Evolutionary conservation across 2,888 invertebrate species (phyloP).

Genomic region (Aquatica leii): DNA sequence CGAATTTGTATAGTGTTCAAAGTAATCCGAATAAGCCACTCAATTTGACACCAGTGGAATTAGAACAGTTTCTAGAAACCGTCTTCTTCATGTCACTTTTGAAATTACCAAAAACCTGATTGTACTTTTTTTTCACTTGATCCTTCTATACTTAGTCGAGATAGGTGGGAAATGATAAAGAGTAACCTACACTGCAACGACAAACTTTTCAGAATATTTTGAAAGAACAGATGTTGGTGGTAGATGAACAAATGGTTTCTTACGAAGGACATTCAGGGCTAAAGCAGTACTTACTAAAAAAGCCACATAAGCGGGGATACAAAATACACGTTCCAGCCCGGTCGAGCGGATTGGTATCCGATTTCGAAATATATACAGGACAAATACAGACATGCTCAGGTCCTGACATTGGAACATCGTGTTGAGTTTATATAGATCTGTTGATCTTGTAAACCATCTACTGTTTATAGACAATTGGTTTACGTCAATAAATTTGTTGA

Average conservation of each 20-base stretch:
- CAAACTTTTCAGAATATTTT: no score
- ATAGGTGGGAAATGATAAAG: conserved; percentile 17
- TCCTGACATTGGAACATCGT: no score
- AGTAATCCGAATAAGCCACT: conserved; percentile 12
- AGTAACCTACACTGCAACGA: no score
- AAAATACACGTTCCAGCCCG: background rate
- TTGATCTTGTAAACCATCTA: no score
- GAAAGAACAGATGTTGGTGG: conserved; percentile 8
- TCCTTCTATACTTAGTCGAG: conserved; percentile 2
- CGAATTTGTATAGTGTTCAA: conserved; percentile 11
- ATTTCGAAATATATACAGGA: conserved; percentile 3
- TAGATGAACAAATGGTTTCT: conserved; percentile 15
- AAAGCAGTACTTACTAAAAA: conserved; percentile 9
- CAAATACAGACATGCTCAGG: background rate
- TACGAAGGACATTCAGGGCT: conserved; percentile 7
- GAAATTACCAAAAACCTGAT: no score
- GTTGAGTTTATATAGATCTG: no score
- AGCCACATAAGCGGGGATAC: conserved; percentile 8
- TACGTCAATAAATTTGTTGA: no score
- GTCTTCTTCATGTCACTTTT: no score
- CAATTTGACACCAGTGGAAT: background rate
- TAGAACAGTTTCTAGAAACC: conserved; percentile 15
- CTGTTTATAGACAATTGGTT: no score
- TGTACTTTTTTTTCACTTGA: conserved; percentile 6
- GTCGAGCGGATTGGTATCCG: background rate